Evolutionary conservation across 1,140 invertebrate genomes (phyloP).

Genomic region (Lineus longissimus): DNA sequence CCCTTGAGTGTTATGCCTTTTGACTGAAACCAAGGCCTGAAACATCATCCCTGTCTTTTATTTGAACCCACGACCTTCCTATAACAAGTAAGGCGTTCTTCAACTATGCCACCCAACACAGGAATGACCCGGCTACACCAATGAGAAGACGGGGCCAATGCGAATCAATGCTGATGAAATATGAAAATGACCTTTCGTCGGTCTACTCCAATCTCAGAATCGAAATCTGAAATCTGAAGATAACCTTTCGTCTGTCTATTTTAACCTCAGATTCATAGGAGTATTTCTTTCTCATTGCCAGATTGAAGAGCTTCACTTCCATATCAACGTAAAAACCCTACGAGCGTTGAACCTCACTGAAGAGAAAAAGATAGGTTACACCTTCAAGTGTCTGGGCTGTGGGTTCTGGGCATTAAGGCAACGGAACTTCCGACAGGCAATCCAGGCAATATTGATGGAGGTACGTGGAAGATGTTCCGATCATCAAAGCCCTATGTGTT

Average conservation of each 20-base stretch:
- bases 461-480: slow-evolving; percentile 15
- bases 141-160: too few species aligned
- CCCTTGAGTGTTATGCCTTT: too few species aligned
- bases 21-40: too few species aligned
- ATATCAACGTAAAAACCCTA: slow-evolving; percentile 32
- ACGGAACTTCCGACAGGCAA: slow-evolving; percentile 41
- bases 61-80: too few species aligned
- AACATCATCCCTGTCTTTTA: too few species aligned
- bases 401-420: slow-evolving; percentile 45
- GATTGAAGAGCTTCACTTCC: slow-evolving; percentile 38
- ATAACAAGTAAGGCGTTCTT: too few species aligned
- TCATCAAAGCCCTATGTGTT: too few species aligned
- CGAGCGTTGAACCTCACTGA: slow-evolving; percentile 35
- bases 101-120: too few species aligned
- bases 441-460: slow-evolving; percentile 41
- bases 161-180: too few species aligned
- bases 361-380: slow-evolving; percentile 33
- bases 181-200: too few species aligned
- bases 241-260: not conserved
- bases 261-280: not conserved
- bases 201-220: too few species aligned
- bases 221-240: not conserved
- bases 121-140: too few species aligned
- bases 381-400: slow-evolving; percentile 42
- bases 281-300: slow-evolving; percentile 15